Percentiles rank a stretch among this genome's conserved stretches.
phyloP scores from a whole-genome alignment of 2,797 vertebrate genomes.

The Sarcophilus harrisii region DNA sequence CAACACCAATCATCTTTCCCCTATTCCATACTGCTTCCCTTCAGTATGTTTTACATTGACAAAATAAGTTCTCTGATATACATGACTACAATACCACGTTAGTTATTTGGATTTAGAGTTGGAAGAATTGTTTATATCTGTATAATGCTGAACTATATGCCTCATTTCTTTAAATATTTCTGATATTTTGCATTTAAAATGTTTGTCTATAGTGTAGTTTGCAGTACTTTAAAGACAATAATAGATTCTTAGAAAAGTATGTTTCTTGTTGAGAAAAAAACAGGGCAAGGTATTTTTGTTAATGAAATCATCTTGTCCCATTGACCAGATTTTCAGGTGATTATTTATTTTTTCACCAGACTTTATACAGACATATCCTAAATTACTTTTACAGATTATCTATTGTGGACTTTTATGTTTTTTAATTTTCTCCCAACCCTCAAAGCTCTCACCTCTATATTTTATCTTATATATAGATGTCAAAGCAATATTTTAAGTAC shows the following conservation, averaged over 20 bases:
- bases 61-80: not conserved
- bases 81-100: not conserved
- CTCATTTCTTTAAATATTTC: not conserved
- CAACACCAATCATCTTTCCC: not conserved
- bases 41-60: not conserved
- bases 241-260: not conserved
- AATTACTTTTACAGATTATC: conserved; percentile 48
- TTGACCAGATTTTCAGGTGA: conserved; percentile 13
- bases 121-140: not conserved
- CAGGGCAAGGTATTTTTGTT: not conserved
- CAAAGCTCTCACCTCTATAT: not conserved
- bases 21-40: not conserved
- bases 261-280: conserved; percentile 34
- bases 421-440: not conserved
- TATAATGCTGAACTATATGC: conserved; percentile 33
- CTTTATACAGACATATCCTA: conserved; percentile 35
- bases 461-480: not conserved
- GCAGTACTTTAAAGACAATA: not conserved
- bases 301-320: not conserved
- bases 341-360: conserved; percentile 33
- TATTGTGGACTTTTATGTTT: not conserved
- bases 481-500: not conserved
- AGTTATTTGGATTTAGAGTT: not conserved
- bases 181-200: not conserved
- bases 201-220: not conserved